Conservation (phyloP, 2,888 invertebrate genomes). For the Caenorhabditis sinica region DNA sequence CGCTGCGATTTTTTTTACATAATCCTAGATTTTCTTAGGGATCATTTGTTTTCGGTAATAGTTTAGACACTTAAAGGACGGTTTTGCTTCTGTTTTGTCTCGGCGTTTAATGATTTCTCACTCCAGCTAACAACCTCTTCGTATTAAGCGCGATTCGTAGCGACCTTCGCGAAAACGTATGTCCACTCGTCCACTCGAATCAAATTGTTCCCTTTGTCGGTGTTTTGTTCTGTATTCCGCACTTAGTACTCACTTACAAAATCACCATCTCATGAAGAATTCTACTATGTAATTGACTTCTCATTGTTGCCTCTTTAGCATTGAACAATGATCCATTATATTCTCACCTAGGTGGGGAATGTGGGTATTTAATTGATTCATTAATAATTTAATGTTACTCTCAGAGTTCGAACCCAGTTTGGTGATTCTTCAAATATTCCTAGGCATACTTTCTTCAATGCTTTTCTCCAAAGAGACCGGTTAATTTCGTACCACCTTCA, state of each 20-base stretch:
- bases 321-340: not conserved
- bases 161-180: not conserved
- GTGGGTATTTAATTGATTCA: not conserved
- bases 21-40: no score
- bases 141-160: not conserved
- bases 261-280: constrained; percentile 37
- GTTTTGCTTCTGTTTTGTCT: no score
- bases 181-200: constrained; percentile 10
- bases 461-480: not conserved
- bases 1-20: no score
- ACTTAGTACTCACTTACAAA: constrained; percentile 10
- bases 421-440: not conserved
- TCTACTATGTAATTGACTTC: constrained; percentile 22
- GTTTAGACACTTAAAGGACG: no score
- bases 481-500: constrained; percentile 25
- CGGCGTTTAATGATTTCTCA: not conserved
- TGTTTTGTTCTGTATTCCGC: not conserved
- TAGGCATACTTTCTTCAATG: constrained; percentile 3
- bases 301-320: constrained; percentile 24
- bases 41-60: no score
- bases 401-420: not conserved
- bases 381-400: not conserved
- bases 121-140: not conserved
- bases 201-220: constrained; percentile 39
- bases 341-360: constrained; percentile 15